Conservation (phyloP, 2,113 vertebrate species). For the Phaethon lepturus region DNA sequence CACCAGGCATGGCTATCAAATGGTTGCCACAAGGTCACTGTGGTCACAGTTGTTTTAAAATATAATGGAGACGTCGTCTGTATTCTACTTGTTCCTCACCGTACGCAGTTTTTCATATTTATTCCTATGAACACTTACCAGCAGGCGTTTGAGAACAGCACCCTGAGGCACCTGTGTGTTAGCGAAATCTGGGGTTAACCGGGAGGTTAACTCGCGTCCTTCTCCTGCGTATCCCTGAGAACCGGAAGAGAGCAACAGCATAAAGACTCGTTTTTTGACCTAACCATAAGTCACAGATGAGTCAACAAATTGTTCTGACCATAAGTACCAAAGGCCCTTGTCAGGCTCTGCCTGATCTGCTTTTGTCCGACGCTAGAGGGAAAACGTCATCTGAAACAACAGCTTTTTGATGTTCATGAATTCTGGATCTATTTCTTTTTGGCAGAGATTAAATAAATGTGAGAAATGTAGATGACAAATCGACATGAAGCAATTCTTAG, state of each 20-base stretch:
- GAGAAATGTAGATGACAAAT: background rate
- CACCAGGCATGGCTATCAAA: background rate
- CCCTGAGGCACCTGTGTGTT: background rate
- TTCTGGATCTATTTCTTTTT: background rate
- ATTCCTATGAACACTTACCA: background rate
- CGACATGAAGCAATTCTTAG: background rate
- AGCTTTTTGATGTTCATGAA: background rate
- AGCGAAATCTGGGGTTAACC: background rate
- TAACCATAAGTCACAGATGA: background rate
- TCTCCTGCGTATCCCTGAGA: background rate
- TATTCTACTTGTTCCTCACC: background rate
- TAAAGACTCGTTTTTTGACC: background rate
- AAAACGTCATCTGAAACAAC: background rate
- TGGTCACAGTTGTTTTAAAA: background rate
- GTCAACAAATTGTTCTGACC: background rate
- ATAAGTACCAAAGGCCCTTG: background rate
- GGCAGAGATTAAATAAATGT: background rate
- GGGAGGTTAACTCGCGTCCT: background rate
- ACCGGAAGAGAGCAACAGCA: background rate
- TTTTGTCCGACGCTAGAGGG: background rate
- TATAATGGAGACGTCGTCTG: background rate
- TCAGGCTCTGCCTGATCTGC: background rate
- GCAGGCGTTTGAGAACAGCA: background rate
- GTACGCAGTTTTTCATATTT: background rate
- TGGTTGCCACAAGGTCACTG: accelerated